Evolutionary conservation across 1,140 invertebrate species (phyloP).

Genomic region (Drosophila hydei): DNA sequence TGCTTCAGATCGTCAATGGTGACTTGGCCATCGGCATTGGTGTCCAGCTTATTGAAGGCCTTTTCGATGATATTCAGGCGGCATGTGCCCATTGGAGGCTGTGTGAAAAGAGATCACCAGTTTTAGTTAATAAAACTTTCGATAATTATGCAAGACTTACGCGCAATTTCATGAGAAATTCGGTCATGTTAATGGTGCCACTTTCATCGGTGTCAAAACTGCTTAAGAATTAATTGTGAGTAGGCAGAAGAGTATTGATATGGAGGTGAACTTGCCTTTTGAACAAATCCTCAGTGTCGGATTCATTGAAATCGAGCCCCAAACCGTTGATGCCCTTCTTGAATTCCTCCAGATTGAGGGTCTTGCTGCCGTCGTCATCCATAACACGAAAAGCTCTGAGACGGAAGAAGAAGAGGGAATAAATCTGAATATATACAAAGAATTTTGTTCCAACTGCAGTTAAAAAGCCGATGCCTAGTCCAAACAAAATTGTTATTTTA

Average conservation of each 20-base stretch:
- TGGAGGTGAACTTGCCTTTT: conserved; percentile 36
- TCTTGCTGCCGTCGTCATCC: conserved; percentile 95
- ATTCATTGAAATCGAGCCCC: conserved; percentile 88
- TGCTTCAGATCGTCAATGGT: conserved; percentile 91
- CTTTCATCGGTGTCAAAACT: conserved; percentile 92
- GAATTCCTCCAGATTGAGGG: conserved; percentile 93
- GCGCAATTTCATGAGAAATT: conserved; percentile 93
- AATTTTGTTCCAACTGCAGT: background rate
- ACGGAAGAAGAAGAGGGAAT: background rate
- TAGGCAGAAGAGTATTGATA: background rate
- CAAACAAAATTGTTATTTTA: too few species aligned
- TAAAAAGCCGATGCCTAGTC: background rate
- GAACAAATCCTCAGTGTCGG: conserved; percentile 88
- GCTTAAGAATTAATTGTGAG: background rate
- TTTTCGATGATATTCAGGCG: conserved; percentile 90
- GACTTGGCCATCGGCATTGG: conserved; percentile 92
- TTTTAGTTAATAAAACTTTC: background rate
- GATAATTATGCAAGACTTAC: conserved; percentile 86
- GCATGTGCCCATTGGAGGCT: conserved; percentile 94
- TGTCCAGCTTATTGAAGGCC: conserved; percentile 95
- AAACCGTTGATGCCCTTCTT: conserved; percentile 90
- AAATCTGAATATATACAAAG: background rate
- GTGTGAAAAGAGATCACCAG: conserved; percentile 13
- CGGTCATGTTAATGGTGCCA: conserved; percentile 93
- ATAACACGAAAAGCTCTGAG: conserved; percentile 93